Evolutionary conservation across 1,140 invertebrate species (phyloP), one percentile per base, ranked within the genome.

Genomic region (Drosophila tristis): DNA sequence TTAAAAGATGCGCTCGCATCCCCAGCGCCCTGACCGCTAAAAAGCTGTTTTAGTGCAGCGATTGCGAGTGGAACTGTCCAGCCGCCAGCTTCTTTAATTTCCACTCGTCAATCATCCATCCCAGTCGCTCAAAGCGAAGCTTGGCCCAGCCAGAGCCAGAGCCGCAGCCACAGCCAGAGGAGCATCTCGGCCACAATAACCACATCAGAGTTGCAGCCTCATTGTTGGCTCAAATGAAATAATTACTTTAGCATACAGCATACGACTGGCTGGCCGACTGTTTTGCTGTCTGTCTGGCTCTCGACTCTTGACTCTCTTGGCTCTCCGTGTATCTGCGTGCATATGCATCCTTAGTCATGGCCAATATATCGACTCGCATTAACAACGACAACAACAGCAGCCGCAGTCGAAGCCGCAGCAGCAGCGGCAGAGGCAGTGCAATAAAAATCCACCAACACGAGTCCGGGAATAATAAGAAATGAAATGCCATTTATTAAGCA

Each of bases 401-500:
- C 61, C 47, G 39, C 59, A 53, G 59, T 59, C 51, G 35, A 65
- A 81, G 84, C 75, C 61, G 66, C 63, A 70, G 60, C 54, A 71
- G 55, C 71, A 55, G 44, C 50, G 57, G 51, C 73, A 55, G 43
- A 50, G 49, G 59, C 56, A 58, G 51, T 54, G 84, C 84, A 89
- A 89, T 89, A 87, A 89, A 39, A 89, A 80, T 80, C 84, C 67
- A 42, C 72, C 66, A 77, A 84, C 84, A 80, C 62, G 66, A 85
- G 77, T 77, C 63, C 78, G 78, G 77, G 82, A 90, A 90, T 90
- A 90, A 90, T 90, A 87, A 90, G 85, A 90, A 90, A 90, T 90
- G 89, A 90, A 90, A 90, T 90, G 89, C 87, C 89, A 90, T 90
- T 90, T 90, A 90, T 90, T 90, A 90, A 90, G 87, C 89, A 90